Percentiles rank a stretch among this genome's conserved stretches.
These are phyloP conservation scores for Amia ocellicauda DNA, from an alignment of 2,113 vertebrate species.

Conservation along the genomic window DNA sequence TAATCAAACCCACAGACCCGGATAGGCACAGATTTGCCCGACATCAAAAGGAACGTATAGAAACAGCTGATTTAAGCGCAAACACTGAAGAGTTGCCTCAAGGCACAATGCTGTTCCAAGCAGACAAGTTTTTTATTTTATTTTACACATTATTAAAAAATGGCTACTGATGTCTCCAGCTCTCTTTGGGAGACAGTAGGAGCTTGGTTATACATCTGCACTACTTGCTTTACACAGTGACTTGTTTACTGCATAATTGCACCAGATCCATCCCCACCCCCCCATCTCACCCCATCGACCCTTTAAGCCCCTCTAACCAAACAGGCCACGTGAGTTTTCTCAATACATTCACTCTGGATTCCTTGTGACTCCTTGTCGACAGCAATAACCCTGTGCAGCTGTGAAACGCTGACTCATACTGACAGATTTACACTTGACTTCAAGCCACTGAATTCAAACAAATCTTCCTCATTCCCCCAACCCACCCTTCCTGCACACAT, in stretches of 20 bases:
- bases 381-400: slow-evolving; percentile 44
- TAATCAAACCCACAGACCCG: too few relatives aligned
- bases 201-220: neutral
- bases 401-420: slow-evolving; percentile 50
- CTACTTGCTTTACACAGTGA: neutral
- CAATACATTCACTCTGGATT: slow-evolving; percentile 46
- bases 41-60: too few relatives aligned
- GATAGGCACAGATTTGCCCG: too few relatives aligned
- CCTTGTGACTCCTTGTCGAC: slow-evolving; percentile 56
- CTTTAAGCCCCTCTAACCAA: neutral
- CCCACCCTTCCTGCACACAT: too few relatives aligned
- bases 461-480: neutral
- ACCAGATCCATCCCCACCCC: slow-evolving; percentile 9
- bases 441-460: slow-evolving; percentile 40
- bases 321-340: slow-evolving; percentile 47
- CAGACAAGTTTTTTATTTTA: too few relatives aligned
- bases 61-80: too few relatives aligned
- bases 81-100: too few relatives aligned
- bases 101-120: too few relatives aligned
- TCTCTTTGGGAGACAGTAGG: too few relatives aligned
- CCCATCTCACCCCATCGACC: neutral
- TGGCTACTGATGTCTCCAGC: too few relatives aligned
- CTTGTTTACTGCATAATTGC: neutral
- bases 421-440: slow-evolving; percentile 57
- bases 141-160: too few relatives aligned